Base-by-base conservation (phyloP, 2,113 vertebrate genomes). In the Pygoscelis adeliae region DNA sequence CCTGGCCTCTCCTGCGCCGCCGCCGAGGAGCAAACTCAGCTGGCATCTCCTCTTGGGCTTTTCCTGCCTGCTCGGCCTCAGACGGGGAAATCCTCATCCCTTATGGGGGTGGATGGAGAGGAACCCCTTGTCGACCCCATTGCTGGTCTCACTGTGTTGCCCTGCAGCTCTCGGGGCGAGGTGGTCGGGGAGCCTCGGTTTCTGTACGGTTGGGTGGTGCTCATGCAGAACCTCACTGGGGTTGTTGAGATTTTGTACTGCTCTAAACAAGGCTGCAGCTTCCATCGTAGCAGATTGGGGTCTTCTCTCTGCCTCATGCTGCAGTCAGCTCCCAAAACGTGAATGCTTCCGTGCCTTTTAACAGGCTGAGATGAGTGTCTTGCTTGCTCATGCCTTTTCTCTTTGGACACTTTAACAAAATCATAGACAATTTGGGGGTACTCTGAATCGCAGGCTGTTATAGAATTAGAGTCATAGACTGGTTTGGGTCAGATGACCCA, bases 211-310 rank as follows among this genome's bases (percentile, higher is more conserved):
- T 29, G 27, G 30, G 12, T n/a, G 30, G 4, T 59, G 26, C 15
- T 73, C 4, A 1, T 9, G 40, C 3, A 5, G 49, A 77, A 29
- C 29, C 26, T 50, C 36, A 1, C 25, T 13, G 9, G 6, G 27
- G n/a, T 22, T 26, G 53, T 19, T 23, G 67, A 46, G 50, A 5
- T n/a, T 56, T 58, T 25, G 47, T 4, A 1, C 38, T 42, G 77
- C 10, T 32, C 11, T 36, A 11, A 25, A 17, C 1, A 5, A 76
- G n/a, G 62, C 22, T 21, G 56, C 11, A 8, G n/a, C 18, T 88
- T 36, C 69, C 47, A 38, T 55, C 3, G 0, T 3, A 4, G 26
- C 0, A 1, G 25, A 16, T 7, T 2, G 2, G 32, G 29, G 3
- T 53, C 46, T 85, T 76, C 46, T 9, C 38, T 81, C n/a, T 27